Evolutionary conservation across 2,888 invertebrate species (phyloP), one percentile per base, ranked within the genome.

Genomic region (Lycaena phlaeas): DNA sequence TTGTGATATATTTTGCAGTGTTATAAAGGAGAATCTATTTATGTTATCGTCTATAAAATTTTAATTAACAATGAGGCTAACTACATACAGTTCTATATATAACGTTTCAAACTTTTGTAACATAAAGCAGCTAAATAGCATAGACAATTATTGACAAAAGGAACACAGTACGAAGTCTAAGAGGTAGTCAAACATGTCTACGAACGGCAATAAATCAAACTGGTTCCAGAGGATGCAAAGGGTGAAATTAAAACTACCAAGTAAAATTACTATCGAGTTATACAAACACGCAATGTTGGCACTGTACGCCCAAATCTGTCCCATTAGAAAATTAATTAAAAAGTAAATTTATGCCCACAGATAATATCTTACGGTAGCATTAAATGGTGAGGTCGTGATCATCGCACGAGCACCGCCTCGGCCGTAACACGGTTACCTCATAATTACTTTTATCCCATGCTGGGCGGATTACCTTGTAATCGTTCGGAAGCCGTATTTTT

Each of bases 371-470:
- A 34, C 34, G 22, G 34, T 34, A 34, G 34, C 34, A 18, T 34
- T 22, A 9, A 18, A 5, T 17, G 11, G 31, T 31, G 31, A 31
- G 30, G 31, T 53, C 52, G 54, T 52, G 54, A 48, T 42, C 39
- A 15, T 31, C 44, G 52, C 52, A 49, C 53, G 43, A 36, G 36
- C 44, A 18, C 43, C 18, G 31, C 38, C 38, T 38, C 17, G 44
- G 31, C 17, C 38, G 44, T 50, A 48, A 48, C 48, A 30, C 44
- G 41, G 48, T 43, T 39, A 48, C 31, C 38, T 38, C 41, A 39
- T 43, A 38, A 46, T 50, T 48, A 50, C 29, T 36, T 38, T 40
- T 42, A 38, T 42, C 36, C 45, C 15, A 38, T 40, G 37, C 44
- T 41, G 30, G 44, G 36, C 11, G 44, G 41, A 38, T 26, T 39